Evolutionary conservation across 2,888 invertebrate species (phyloP).

Genomic region (Callinectes sapidus): DNA sequence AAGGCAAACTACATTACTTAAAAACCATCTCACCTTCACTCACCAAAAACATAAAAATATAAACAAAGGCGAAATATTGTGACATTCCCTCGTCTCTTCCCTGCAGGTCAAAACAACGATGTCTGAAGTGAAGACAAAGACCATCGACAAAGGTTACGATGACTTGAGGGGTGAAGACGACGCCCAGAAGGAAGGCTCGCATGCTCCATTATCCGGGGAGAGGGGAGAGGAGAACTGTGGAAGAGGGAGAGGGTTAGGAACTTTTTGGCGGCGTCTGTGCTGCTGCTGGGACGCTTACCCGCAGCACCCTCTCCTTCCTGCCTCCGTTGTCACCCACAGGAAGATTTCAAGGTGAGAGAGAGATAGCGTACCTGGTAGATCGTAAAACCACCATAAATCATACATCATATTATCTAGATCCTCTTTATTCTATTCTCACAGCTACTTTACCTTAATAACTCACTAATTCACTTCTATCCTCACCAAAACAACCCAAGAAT

Average conservation of each 20-base stretch:
- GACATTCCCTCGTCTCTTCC: neutral
- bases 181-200: neutral
- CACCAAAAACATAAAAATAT: neutral
- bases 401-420: too few relatives aligned
- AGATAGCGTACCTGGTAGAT: neutral
- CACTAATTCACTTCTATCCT: neutral
- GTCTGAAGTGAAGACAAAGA: constrained; percentile 20
- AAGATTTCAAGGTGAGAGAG: constrained; percentile 58
- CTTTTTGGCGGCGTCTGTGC: constrained; percentile 37
- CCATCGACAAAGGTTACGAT: constrained; percentile 52
- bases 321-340: constrained; percentile 60
- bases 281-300: constrained; percentile 40
- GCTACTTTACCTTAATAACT: neutral
- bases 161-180: constrained; percentile 23
- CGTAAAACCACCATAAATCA: too few relatives aligned
- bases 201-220: neutral
- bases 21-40: neutral
- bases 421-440: neutral
- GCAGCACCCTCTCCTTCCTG: constrained; percentile 48
- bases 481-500: neutral
- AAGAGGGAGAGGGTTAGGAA: too few relatives aligned
- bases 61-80: neutral
- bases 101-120: constrained; percentile 40
- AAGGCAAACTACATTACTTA: neutral
- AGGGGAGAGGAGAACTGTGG: neutral